Percentiles rank a stretch among this genome's conserved stretches.
Conservation (phyloP, 2,888 invertebrate genomes). For the Electrophaes corylata region DNA sequence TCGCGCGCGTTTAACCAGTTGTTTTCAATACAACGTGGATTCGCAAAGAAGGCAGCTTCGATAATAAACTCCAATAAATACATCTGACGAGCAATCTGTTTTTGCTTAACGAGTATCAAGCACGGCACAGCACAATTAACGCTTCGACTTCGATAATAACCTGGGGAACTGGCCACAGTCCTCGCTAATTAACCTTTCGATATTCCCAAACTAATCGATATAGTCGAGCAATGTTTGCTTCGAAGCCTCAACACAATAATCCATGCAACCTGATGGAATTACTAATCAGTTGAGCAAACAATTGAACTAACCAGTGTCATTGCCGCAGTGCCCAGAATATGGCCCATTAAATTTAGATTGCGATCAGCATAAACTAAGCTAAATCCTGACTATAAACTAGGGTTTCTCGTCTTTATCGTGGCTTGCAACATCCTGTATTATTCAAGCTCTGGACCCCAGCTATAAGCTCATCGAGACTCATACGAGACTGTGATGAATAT, state of each 20-base stretch:
- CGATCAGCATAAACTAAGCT: conserved; percentile 17
- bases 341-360: conserved; percentile 22
- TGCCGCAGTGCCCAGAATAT: conserved; percentile 15
- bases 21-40: not conserved
- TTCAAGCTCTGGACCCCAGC: conserved; percentile 13
- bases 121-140: conserved; percentile 7
- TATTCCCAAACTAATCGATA: conserved; percentile 26
- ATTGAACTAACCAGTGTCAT: conserved; percentile 17
- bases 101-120: conserved; percentile 14
- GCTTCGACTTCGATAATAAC: conserved; percentile 19
- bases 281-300: conserved; percentile 22
- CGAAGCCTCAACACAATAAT: conserved; percentile 15
- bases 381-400: conserved; percentile 15
- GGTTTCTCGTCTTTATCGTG: conserved; percentile 8
- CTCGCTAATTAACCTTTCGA: conserved; percentile 23
- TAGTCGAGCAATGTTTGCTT: conserved; percentile 14
- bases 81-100: conserved; percentile 2
- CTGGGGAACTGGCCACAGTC: conserved; percentile 19
- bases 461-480: conserved; percentile 28
- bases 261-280: conserved; percentile 18
- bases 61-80: conserved; percentile 6
- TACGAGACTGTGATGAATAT: conserved; percentile 30
- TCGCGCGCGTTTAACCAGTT: no score
- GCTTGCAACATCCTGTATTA: conserved; percentile 12
- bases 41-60: not conserved